Evolutionary conservation across 2,113 vertebrate species (phyloP), one percentile per base, ranked within the genome.

Genomic region (Psophia crepitans): DNA sequence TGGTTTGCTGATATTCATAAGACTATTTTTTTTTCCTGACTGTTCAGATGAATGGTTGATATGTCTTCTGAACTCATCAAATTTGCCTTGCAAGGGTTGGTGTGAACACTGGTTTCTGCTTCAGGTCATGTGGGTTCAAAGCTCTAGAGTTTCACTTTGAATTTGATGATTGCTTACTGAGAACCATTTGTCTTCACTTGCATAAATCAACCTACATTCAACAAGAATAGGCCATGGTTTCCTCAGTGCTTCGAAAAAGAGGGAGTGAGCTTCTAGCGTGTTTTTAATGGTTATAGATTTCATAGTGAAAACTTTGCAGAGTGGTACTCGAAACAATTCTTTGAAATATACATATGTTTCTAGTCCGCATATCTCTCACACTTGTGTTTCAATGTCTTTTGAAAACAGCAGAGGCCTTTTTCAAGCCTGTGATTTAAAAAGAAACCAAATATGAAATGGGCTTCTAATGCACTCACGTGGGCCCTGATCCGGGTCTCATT

Each of bases 41-140:
- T 74, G 11, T 85, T 86, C 33, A 73, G 37, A 74, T 88, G 37
- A 82, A 83, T 77, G 41, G 48, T 21, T 92, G 57, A 74, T 82
- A 51, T 68, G 85, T 87, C 70, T 76, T 87, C 54, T 17, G 61
- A 75, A 80, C 44, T 84, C 90, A 82, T 57, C 32, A 86, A 46
- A 80, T 95, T 86, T 93, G 26, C 51, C 71, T 88, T 74, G 48
- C 63, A 87, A 95, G 41, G 28, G 11, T 56, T 94, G 54, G 68
- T 93, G 92, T 92, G 90, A 95, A 77, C 68, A 89, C 14, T 70
- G 17, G 32, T 76, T 94, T 93, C 87, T 94, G 82, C 91, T 95
- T 89, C 69, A 93, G 94, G 89, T 96, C 93, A 82, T 96, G 69
- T 66, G 58, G 70, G 87, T 96, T 96, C 90, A 96, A 96, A 95